phyloP scores from a whole-genome alignment of 2,797 vertebrate genomes.

The Crenuchus spilurus region DNA sequence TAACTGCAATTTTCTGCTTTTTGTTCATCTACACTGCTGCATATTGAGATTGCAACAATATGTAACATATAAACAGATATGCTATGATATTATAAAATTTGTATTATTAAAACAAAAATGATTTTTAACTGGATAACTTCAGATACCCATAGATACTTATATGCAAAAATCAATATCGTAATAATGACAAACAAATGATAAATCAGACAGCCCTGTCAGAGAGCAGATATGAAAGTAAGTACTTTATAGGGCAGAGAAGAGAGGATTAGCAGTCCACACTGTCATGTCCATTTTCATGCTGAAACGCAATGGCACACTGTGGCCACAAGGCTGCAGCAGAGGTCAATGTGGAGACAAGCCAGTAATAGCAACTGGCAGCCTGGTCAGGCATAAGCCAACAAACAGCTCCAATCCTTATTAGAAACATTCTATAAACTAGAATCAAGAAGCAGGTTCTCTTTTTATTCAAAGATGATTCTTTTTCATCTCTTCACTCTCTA shows the following conservation, averaged over 20 bases:
- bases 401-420: slow-evolving; percentile 61
- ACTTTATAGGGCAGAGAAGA: neutral
- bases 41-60: too few relatives aligned
- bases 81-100: too few relatives aligned
- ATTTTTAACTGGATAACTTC: too few relatives aligned
- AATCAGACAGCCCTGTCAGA: neutral
- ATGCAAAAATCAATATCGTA: neutral
- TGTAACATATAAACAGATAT: too few relatives aligned
- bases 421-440: slow-evolving; percentile 56
- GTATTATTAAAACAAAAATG: too few relatives aligned
- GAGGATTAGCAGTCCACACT: slow-evolving; percentile 3
- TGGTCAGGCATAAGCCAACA: slow-evolving; percentile 67
- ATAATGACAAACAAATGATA: neutral
- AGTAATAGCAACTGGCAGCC: slow-evolving; percentile 57
- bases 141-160: too few relatives aligned
- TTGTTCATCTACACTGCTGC: too few relatives aligned
- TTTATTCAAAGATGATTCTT: neutral
- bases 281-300: neutral
- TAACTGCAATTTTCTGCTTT: too few relatives aligned
- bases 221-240: slow-evolving; percentile 20
- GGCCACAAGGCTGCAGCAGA: slow-evolving; percentile 53
- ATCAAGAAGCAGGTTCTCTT: neutral
- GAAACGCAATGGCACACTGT: slow-evolving; percentile 17
- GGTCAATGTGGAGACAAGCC: slow-evolving; percentile 30
- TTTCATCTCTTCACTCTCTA: neutral